A percentile compares a stretch with the other conserved stretches of the same genome.
Evolutionary conservation across 2,888 invertebrate genomes (phyloP).

Genomic region (Tribolium freemani): DNA sequence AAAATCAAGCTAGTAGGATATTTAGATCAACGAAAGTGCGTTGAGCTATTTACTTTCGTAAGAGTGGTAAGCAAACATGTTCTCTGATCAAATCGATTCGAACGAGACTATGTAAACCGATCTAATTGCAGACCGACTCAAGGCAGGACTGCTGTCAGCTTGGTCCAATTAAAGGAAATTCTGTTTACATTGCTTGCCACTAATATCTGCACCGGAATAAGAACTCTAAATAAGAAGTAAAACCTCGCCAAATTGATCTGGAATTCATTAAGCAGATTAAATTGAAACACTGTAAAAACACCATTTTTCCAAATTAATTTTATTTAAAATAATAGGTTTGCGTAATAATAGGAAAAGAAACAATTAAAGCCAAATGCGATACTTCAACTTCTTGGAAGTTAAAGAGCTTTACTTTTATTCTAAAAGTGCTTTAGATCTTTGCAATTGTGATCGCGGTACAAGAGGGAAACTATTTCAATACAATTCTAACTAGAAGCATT

Average conservation of each 20-base stretch:
- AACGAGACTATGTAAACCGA: constrained; percentile 48
- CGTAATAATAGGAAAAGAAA: neutral
- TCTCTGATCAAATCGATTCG: constrained; percentile 46
- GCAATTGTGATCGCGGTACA: neutral
- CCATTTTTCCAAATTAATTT: too few relatives aligned
- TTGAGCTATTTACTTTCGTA: constrained; percentile 42
- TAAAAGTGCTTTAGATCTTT: neutral
- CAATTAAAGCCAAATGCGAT: neutral
- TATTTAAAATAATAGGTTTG: neutral
- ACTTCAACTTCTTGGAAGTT: neutral
- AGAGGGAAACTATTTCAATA: neutral
- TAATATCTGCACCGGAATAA: neutral
- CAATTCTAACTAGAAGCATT: neutral
- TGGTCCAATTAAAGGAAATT: constrained; percentile 45
- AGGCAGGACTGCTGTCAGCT: constrained; percentile 45
- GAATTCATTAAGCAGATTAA: neutral
- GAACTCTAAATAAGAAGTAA: neutral
- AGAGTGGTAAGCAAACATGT: constrained; percentile 47
- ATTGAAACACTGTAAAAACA: neutral
- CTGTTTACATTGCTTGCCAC: constrained; percentile 28
- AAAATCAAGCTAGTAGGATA: constrained; percentile 29
- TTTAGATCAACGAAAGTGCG: constrained; percentile 35
- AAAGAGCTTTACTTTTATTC: neutral
- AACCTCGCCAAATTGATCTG: neutral
- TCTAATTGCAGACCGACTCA: constrained; percentile 47